These are phyloP conservation scores for Eupeodes luniger DNA, from an alignment of 2,888 invertebrate genomes.

Conservation along the genomic window DNA sequence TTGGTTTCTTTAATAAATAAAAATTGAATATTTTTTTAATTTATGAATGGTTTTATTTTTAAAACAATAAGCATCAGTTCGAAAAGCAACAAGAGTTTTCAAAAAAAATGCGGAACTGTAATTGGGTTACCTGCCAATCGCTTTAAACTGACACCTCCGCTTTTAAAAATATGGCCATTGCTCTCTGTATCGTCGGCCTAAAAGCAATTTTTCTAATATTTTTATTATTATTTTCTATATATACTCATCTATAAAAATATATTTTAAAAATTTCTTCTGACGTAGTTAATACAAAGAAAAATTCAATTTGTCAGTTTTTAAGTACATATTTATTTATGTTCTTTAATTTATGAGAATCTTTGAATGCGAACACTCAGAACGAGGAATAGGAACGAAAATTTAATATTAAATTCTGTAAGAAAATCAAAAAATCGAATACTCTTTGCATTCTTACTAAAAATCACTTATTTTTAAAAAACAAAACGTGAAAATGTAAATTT, in stretches of 20 bases:
- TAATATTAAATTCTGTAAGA: no score
- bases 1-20: background rate
- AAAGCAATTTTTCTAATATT: constrained; percentile 41
- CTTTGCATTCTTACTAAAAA: no score
- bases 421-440: no score
- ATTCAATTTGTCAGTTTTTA: background rate
- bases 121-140: constrained; percentile 52
- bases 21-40: background rate
- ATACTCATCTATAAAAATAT: background rate
- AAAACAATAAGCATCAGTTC: constrained; percentile 13
- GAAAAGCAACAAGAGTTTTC: background rate
- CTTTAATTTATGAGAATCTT: no score
- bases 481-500: no score
- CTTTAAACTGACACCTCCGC: constrained; percentile 34
- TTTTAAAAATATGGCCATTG: constrained; percentile 1
- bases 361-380: no score
- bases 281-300: background rate
- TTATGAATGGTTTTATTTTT: constrained; percentile 35
- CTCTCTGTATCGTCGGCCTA: constrained; percentile 32
- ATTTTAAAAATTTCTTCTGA: constrained; percentile 5
- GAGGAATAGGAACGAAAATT: no score
- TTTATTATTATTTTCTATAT: constrained; percentile 26
- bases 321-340: no score
- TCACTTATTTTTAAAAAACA: no score
- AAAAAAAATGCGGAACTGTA: constrained; percentile 45